Evolutionary conservation across 2,113 vertebrate species (phyloP).

Genomic region (Hoplias malabaricus): DNA sequence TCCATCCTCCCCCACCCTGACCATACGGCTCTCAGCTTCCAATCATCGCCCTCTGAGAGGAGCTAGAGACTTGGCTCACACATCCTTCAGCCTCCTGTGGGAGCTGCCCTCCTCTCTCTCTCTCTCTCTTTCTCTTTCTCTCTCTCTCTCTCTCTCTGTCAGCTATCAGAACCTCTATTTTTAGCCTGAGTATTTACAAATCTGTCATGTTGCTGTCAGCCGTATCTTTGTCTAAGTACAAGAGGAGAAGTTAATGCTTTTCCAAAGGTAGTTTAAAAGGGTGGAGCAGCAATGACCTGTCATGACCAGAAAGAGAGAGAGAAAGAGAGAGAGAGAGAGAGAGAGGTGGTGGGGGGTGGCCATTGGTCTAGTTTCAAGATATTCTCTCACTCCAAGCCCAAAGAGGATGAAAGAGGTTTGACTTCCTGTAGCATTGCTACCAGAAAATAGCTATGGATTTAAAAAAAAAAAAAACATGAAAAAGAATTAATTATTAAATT

Average conservation of each 20-base stretch:
- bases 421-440: no score
- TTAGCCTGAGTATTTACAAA: constrained; percentile 49
- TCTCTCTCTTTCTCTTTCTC: constrained; percentile 1
- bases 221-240: constrained; percentile 43
- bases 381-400: no score
- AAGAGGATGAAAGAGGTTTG: no score
- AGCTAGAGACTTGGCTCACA: constrained; percentile 17
- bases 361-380: no score
- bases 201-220: constrained; percentile 34
- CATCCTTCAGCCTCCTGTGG: constrained; percentile 26
- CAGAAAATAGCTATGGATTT: no score
- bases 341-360: no score
- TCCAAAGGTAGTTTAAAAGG: constrained; percentile 6
- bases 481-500: no score
- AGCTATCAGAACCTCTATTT: constrained; percentile 52
- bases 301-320: constrained; percentile 28
- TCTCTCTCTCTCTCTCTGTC: constrained; percentile 16
- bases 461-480: no score
- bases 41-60: not conserved
- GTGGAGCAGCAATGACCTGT: constrained; percentile 1
- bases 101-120: constrained; percentile 33
- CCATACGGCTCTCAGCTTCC: not conserved
- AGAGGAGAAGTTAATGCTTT: constrained; percentile 14
- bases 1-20: not conserved
- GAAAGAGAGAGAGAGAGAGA: no score